phyloP scores from a whole-genome alignment of 2,888 invertebrate species.

The Linnaemya vulpina region DNA sequence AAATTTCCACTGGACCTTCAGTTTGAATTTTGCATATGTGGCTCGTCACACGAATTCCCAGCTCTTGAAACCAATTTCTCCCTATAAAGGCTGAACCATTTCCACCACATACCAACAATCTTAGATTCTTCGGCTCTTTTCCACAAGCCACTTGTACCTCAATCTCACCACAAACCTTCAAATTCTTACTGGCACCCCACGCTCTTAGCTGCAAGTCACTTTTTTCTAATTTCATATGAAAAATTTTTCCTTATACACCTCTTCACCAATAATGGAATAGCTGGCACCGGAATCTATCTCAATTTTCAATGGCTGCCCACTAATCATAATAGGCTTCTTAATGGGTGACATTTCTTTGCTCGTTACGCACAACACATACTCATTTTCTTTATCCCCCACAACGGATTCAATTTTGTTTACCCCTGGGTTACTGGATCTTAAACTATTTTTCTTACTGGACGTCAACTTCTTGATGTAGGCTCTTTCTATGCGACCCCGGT shows the following conservation, averaged over 20 bases:
- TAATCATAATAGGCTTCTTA: not conserved
- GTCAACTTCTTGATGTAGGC: too few species aligned
- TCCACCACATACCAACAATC: conserved; percentile 18
- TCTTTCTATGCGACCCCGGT: too few species aligned
- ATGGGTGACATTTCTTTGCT: conserved; percentile 8
- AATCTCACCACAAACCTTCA: too few species aligned
- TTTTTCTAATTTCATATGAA: not conserved
- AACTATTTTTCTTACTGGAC: too few species aligned
- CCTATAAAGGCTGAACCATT: conserved; percentile 46
- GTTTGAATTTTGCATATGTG: too few species aligned
- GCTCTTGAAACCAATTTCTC: conserved; percentile 51
- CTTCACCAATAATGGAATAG: conserved; percentile 25
- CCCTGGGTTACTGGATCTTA: too few species aligned
- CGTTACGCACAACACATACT: conserved; percentile 5
- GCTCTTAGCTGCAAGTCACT: conserved; percentile 12
- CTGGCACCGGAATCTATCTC: conserved; percentile 39
- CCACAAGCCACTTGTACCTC: conserved; percentile 4
- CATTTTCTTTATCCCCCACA: not conserved
- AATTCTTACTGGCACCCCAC: too few species aligned
- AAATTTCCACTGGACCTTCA: conserved; percentile 10
- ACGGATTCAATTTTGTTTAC: conserved; percentile 9
- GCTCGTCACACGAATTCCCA: conserved; percentile 23
- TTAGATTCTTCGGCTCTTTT: not conserved
- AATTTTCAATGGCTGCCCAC: conserved; percentile 23
- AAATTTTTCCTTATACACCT: conserved; percentile 6